Base-by-base conservation (phyloP, 2,113 vertebrate genomes). In the Girardinichthys multiradiatus region DNA sequence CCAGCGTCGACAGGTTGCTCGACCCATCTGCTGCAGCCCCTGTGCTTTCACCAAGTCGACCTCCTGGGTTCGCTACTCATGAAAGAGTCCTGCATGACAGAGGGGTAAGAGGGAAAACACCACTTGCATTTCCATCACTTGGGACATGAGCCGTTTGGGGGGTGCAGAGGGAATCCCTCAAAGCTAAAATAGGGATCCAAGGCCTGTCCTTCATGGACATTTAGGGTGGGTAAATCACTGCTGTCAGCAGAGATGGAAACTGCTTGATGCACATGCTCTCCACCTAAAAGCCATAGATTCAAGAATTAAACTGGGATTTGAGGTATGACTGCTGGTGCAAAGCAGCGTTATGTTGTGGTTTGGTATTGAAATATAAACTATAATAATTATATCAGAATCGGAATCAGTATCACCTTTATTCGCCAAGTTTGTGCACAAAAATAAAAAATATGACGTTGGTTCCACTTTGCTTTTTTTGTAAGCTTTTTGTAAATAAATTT, bases 221-320 rank as follows among this genome's bases (percentile, higher is more conserved):
- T 89, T 86, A 83, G 77, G 75, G 78, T 77, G 75, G 74, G 84
- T 84, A 82, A 91, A 86, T 83, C 87, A 86, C 86, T 85, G 81
- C 81, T 86, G 87, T 90, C 88, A 90, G 88, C 85, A 89, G 85
- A 90, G 87, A 86, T 64, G 70, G 85, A 64, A 85, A 82, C 86
- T 87, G 70, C 85, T 78, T 73, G 71, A 84, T 82, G 85, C 79
- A 81, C 29, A 66, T 67, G 57, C 81, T 77, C 66, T 9, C 31
- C 31, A 33, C 6, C 31, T 33, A 3, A 33, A 33, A 33, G 31
- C 31, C 31, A 60, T 72, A 68, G 79, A 81, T 87, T 57, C n/a
- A 67, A 76, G 77, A 78, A 66, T 48, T 17, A 68, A 59, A 42
- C 4, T 45, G 42, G 15, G 4, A 45, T 15, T 45, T 45, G 42